Percentiles rank a stretch among this genome's conserved stretches.
Conservation (phyloP, 2,888 invertebrate species). For the Neoitamus cyanurus region DNA sequence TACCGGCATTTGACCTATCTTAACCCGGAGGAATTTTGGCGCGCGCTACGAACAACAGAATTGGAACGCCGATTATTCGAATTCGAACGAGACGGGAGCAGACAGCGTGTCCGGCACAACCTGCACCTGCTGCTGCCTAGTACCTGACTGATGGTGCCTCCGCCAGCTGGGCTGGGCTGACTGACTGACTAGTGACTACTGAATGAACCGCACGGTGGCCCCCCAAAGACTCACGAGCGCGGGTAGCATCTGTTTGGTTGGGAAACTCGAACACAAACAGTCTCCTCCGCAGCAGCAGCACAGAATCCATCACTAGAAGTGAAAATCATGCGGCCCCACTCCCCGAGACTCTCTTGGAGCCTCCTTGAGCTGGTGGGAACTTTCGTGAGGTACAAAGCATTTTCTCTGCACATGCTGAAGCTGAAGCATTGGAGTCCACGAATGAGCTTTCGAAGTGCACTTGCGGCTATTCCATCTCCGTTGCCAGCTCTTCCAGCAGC, state of each 20-base stretch:
- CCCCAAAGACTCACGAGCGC: neutral
- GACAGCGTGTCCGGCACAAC: neutral
- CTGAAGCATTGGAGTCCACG: neutral
- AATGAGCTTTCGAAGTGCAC: conserved; percentile 44
- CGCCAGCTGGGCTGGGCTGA: conserved; percentile 33
- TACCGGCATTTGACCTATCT: neutral
- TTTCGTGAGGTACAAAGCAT: neutral
- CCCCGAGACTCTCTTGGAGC: neutral
- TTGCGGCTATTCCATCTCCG: neutral
- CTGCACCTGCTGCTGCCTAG: neutral
- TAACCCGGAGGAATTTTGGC: conserved; percentile 19
- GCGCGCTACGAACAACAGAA: neutral
- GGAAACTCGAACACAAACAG: neutral
- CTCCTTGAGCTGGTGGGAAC: neutral
- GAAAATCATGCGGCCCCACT: conserved; percentile 46
- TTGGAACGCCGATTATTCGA: neutral
- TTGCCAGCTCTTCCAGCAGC: too few relatives aligned
- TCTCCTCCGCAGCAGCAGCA: conserved; percentile 30
- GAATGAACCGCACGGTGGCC: conserved; percentile 30
- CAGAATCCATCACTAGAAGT: conserved; percentile 50
- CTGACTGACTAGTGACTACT: conserved; percentile 46
- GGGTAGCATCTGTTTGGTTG: conserved; percentile 25
- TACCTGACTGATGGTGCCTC: conserved; percentile 35
- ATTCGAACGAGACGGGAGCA: neutral
- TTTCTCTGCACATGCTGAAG: conserved; percentile 26